Evolutionary conservation across 2,797 vertebrate genomes (phyloP), one percentile per base, ranked within the genome.

Genomic region (Synaphobranchus kaupii): DNA sequence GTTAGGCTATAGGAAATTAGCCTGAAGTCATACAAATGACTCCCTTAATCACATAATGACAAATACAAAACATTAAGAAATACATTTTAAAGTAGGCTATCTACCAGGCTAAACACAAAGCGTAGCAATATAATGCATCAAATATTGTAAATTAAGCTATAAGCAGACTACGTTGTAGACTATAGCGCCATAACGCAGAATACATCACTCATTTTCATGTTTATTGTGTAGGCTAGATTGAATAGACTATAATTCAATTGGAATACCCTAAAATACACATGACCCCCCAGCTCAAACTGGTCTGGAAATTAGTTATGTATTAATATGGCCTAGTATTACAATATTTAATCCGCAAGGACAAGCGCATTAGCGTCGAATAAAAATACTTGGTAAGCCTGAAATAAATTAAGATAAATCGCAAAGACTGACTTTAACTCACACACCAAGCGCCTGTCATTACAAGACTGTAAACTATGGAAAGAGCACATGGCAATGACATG

Each of bases 401-500:
- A 76, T 34, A 76, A 76, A 15, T 34, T 13, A 28, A 12, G 63
- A 8, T 28, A 68, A 20, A 68, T 28, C 8, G 63, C 63, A 68
- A 28, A 12, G 22, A 28, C 25, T n/a, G 28, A 3, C 15, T 39
- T 31, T 10, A 68, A 68, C 39, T 39, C 39, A 68, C 8, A 28
- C 25, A 68, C 63, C 25, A 68, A 7, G 63, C 63, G 63, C 63
- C n/a, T 78, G 82, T 50, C 47, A 76, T 76, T 76, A 44, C 28
- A 84, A 52, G 76, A 50, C 82, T 20, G 12, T 20, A 10, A 15
- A 17, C 6, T 50, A 81, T 5, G 28, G 22, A 8, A 4, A 44
- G 39, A 81, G 78, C 47, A 81, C 78, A 81, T 81, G 78, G 44
- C 25, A 25, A 6, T 50, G 78, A 50, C 78, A 81, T 81, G 25